phyloP scores from a whole-genome alignment of 1,140 invertebrate genomes.

The Platorchestia sp. region DNA sequence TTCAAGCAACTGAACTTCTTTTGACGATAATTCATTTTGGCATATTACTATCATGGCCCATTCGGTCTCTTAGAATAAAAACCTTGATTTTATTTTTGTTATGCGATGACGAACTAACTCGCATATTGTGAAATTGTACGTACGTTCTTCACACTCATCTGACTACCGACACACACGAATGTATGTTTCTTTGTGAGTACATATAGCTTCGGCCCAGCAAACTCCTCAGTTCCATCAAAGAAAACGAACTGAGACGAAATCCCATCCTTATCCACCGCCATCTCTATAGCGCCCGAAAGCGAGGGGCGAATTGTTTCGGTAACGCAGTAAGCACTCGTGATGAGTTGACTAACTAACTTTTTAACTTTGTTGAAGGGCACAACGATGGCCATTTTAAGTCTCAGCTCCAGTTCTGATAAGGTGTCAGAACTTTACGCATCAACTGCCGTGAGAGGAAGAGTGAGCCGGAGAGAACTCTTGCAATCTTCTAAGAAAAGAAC shows the following conservation, averaged over 20 bases:
- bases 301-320: slow-evolving; percentile 7
- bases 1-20: no score
- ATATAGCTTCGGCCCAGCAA: no score
- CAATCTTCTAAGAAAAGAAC: neutral
- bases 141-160: no score
- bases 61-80: no score
- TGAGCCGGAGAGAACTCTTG: neutral
- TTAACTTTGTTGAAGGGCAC: slow-evolving; percentile 51
- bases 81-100: no score
- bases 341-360: slow-evolving; percentile 55
- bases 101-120: no score
- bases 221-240: neutral
- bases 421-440: slow-evolving; percentile 40
- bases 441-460: neutral
- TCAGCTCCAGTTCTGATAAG: slow-evolving; percentile 37
- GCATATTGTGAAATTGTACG: no score
- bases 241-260: neutral
- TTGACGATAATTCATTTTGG: no score
- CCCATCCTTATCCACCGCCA: neutral
- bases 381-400: slow-evolving; percentile 54
- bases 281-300: neutral
- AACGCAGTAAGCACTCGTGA: slow-evolving; percentile 14
- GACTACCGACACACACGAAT: no score
- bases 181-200: no score
- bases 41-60: no score